phyloP scores from a whole-genome alignment of 1,140 invertebrate genomes.

The Apocrypta bakeri region DNA sequence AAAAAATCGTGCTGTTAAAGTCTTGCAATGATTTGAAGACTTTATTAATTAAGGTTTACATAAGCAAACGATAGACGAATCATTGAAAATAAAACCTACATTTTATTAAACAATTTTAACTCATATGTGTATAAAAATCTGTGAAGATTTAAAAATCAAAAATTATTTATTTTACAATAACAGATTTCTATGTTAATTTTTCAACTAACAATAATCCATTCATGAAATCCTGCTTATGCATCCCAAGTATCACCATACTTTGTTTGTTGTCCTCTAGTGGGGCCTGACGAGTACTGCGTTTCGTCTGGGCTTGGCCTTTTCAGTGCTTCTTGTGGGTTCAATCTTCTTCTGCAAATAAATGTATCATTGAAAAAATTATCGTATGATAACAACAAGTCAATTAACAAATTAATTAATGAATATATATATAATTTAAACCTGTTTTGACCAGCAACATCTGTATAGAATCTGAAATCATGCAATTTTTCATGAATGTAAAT shows the following conservation, averaged over 20 bases:
- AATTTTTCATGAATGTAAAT: neutral
- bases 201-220: neutral
- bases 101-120: constrained; percentile 20
- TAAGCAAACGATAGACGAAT: neutral
- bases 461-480: constrained; percentile 2
- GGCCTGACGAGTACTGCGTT: neutral
- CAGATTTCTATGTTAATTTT: constrained; percentile 15
- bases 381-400: neutral
- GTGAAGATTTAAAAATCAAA: constrained; percentile 10
- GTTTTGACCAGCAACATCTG: neutral
- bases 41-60: neutral
- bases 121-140: constrained; percentile 27
- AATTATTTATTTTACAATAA: constrained; percentile 6
- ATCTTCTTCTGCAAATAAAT: neutral
- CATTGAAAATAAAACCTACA: neutral
- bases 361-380: neutral
- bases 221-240: neutral
- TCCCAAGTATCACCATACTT: constrained; percentile 41
- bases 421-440: neutral
- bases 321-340: neutral
- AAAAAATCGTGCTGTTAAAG: neutral
- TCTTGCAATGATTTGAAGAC: neutral
- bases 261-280: neutral
- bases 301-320: neutral
- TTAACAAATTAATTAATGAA: neutral